phyloP scores from a whole-genome alignment of 2,888 invertebrate species.

The Cremastinae sp. region DNA sequence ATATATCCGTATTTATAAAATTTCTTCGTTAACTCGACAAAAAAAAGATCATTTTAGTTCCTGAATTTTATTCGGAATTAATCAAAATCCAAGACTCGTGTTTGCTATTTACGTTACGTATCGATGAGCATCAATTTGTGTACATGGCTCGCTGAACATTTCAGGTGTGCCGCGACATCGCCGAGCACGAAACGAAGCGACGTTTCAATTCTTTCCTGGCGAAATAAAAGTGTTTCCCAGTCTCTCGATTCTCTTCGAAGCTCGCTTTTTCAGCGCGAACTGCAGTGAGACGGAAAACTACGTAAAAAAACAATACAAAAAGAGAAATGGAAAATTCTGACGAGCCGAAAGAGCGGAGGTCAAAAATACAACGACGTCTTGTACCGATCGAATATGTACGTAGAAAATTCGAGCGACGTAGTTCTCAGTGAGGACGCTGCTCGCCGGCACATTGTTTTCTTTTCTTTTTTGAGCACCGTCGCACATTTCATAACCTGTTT shows the following conservation, averaged over 20 bases:
- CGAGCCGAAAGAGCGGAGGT: too few relatives aligned
- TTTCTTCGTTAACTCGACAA: too few relatives aligned
- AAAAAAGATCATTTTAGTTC: not conserved
- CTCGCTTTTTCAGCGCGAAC: not conserved
- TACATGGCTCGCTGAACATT: slow-evolving; percentile 44
- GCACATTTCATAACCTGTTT: slow-evolving; percentile 18
- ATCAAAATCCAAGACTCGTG: not conserved
- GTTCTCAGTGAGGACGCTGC: slow-evolving; percentile 24
- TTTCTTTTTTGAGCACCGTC: slow-evolving; percentile 17
- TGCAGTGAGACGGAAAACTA: not conserved
- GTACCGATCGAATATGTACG: slow-evolving; percentile 12
- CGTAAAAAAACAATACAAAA: not conserved
- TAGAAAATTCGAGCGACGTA: not conserved
- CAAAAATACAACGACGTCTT: not conserved
- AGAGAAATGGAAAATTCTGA: not conserved
- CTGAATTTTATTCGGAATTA: not conserved
- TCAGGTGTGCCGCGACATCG: slow-evolving; percentile 59
- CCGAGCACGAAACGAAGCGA: slow-evolving; percentile 58
- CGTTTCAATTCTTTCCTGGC: slow-evolving; percentile 46
- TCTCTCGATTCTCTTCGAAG: slow-evolving; percentile 4
- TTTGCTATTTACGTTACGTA: slow-evolving; percentile 23
- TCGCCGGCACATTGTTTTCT: slow-evolving; percentile 26
- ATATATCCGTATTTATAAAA: too few relatives aligned
- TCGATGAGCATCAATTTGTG: slow-evolving; percentile 31
- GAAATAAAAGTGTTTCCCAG: slow-evolving; percentile 28